Evolutionary conservation across 2,888 invertebrate species (phyloP), one percentile per base, ranked within the genome.

Genomic region (Lasioglossum villosulum): DNA sequence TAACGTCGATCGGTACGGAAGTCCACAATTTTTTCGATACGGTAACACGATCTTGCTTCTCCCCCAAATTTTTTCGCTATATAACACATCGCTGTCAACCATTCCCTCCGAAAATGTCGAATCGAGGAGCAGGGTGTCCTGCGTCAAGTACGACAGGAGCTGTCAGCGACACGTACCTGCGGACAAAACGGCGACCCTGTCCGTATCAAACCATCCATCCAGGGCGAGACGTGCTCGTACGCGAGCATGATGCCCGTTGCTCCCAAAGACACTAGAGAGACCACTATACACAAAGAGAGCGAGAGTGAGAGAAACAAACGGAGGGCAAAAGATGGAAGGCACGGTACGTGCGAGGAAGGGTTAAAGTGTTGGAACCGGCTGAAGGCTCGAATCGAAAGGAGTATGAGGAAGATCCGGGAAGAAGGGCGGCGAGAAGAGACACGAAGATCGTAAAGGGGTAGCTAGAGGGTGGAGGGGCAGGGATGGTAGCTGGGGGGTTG

Each of bases 161-260:
- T 91, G 92, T 91, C 91, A 89, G 82, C 84, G 83, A 87, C 90
- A 92, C 91, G 89, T 90, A 90, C 88, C 89, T 87, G 90, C 91
- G 90, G 90, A 90, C 90, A 91, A 90, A 91, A 80, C 85, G 90
- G 88, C 89, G 92, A 92, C 92, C 91, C 91, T 88, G 91, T 92
- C 88, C 90, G 91, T 90, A 93, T 93, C 91, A 92, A 92, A 91
- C 89, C 91, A 90, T 91, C 87, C 91, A 80, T 23, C 63, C 88
- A 85, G 86, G 84, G 86, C 84, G 90, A 88, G 79, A 75, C 80
- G 63, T 27, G 63, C 63, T 30, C 63, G 63, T 27, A 30, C 63
- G 30, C 63, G 63, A 30, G 27, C 63, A 63, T 30, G 27, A 63
- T 63, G 63, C 63, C 30, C 63, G 63, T 16, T 63, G 63, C 63